These are phyloP conservation scores for Meteorus colon DNA, from an alignment of 2,888 invertebrate genomes.

Conservation along the genomic window DNA sequence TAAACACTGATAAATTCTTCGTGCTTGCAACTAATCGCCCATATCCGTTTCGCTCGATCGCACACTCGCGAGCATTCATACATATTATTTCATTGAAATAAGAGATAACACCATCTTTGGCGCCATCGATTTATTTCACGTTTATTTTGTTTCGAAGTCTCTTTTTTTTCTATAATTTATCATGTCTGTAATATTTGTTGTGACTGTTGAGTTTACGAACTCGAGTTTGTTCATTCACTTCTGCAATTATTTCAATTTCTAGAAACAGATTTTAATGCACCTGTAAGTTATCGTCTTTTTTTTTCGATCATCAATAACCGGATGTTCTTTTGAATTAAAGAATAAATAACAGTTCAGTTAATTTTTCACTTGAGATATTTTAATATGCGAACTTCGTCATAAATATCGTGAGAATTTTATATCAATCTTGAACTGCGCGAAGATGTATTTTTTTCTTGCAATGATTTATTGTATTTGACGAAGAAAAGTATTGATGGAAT, in stretches of 20 bases:
- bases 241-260: not conserved
- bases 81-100: conserved; percentile 25
- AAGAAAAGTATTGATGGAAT: not conserved
- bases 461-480: not conserved
- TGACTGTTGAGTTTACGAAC: conserved; percentile 2
- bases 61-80: not conserved
- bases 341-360: not conserved
- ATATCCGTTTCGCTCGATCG: not conserved
- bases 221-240: not conserved
- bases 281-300: not conserved
- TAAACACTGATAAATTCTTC: conserved; percentile 21
- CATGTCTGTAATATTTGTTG: not conserved
- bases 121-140: conserved; percentile 29
- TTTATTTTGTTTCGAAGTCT: not conserved
- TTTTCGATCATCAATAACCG: not conserved
- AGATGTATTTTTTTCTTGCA: not conserved
- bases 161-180: conserved; percentile 8
- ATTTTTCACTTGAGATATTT: not conserved
- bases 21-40: conserved; percentile 8
- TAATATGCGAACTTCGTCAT: no score
- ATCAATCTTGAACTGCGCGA: no score
- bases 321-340: not conserved
- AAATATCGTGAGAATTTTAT: no score
- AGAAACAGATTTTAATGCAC: not conserved
- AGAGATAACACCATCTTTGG: conserved; percentile 25